Base-by-base conservation (phyloP, 2,797 vertebrate species). In the Rhynchotus rufescens region DNA sequence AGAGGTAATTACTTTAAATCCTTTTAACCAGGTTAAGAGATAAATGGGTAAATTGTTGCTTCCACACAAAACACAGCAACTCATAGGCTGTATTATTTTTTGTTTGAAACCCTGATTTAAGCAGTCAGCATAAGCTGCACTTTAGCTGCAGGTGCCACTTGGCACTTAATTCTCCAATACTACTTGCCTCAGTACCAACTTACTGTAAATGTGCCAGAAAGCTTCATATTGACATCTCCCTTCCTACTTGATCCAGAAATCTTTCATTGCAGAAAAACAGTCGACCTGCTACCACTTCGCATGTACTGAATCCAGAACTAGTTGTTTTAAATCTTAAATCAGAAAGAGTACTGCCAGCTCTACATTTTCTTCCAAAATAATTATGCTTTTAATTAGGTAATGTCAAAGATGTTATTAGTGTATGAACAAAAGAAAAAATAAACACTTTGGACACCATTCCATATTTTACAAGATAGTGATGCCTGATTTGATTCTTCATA, bases 141-240 rank as follows among this genome's bases (percentile, higher is more conserved):
- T 96, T 88, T 82, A 88, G 34, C 66, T 87, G 75, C 40, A 77
- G 49, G 65, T 77, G 69, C 34, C 76, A 40, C 52, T 84, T 80
- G 47, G 47, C 57, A 71, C 47, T 67, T n/a, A 74, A 25, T 34
- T 57, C 65, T 87, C 89, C 54, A 40, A 20, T 22, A 40, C 26
- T 71, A 36, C 67, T 80, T 0, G 0, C 47, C 26, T 82, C 44
- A 30, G 30, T 52, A 80, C 26, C 8, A 61, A 64, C 12, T 86
- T 86, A 57, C 2, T 74, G 44, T 16, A 84, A 57, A 84, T 85
- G 57, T 74, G 49, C 44, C 76, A 77, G 69, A 78, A 94, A 79
- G 60, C 68, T 67, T 77, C 61, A 25, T 52, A 30, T 40, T 84
- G 30, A 21, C 22, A n/a, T n/a, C 54, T 74, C 56, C 14, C 32